A percentile compares a stretch with the other conserved stretches of the same genome.
phyloP scores from a whole-genome alignment of 2,797 vertebrate species.

The Botia kubotai region DNA sequence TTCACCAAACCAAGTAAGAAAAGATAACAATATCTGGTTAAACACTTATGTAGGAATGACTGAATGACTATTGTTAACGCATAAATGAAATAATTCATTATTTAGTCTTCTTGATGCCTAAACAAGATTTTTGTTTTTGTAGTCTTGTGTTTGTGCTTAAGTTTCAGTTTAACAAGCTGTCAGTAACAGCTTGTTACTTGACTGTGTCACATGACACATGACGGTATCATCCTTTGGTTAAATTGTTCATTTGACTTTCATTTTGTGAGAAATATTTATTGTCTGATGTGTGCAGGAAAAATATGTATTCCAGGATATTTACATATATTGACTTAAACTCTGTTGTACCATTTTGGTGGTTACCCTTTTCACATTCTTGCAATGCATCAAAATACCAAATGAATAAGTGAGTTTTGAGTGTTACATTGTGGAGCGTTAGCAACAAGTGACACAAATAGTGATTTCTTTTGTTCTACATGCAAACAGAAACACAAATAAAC shows the following conservation, averaged over 20 bases:
- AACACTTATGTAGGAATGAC: not conserved
- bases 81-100: constrained; percentile 26
- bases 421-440: not conserved
- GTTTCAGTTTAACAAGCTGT: not conserved
- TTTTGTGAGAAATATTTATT: constrained; percentile 13
- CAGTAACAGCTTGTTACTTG: constrained; percentile 21
- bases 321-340: constrained; percentile 31
- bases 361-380: constrained; percentile 13
- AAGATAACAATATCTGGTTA: not conserved
- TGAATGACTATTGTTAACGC: not conserved
- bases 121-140: no score
- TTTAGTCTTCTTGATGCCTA: no score
- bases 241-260: not conserved
- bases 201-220: constrained; percentile 9
- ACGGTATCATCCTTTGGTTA: not conserved
- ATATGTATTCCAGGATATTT: constrained; percentile 30
- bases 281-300: constrained; percentile 8
- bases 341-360: constrained; percentile 21
- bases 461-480: constrained; percentile 12
- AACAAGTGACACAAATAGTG: not conserved
- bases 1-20: constrained; percentile 69
- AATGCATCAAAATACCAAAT: not conserved
- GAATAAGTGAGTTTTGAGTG: not conserved
- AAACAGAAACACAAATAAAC: constrained; percentile 2
- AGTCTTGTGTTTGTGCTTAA: no score